These are phyloP conservation scores for Drepanosiphum platanoidis DNA, from an alignment of 2,888 invertebrate genomes.

Conservation along the genomic window DNA sequence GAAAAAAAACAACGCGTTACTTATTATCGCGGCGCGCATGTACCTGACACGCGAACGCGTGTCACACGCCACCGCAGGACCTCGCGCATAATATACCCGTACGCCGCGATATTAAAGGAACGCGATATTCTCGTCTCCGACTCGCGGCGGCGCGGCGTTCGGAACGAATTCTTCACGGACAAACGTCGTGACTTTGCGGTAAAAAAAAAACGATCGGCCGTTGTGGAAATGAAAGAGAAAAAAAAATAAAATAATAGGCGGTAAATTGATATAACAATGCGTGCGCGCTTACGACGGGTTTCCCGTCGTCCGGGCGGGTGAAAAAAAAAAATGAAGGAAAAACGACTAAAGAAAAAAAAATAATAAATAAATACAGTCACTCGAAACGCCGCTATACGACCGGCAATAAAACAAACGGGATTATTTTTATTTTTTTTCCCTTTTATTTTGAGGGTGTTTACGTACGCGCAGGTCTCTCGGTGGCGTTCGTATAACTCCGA, in stretches of 20 bases:
- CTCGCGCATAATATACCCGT: no score
- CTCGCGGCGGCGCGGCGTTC: not conserved
- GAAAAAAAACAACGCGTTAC: no score
- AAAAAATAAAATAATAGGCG: no score
- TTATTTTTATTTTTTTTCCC: not conserved
- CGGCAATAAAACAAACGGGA: conserved; percentile 12
- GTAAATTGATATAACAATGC: no score
- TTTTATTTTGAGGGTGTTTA: conserved; percentile 31
- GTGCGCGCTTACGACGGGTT: no score
- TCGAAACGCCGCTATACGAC: not conserved
- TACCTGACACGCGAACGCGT: no score
- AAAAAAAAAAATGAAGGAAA: not conserved
- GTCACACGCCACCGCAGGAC: no score
- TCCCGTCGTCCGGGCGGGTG: not conserved
- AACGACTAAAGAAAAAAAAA: not conserved
- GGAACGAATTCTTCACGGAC: conserved; percentile 24
- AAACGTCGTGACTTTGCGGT: conserved; percentile 33
- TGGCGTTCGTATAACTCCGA: not conserved
- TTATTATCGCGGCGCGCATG: no score
- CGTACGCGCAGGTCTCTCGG: not conserved
- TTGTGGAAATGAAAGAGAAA: no score
- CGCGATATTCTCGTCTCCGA: not conserved
- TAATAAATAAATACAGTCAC: conserved; percentile 6
- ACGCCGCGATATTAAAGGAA: no score
- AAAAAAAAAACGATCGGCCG: not conserved